phyloP scores from a whole-genome alignment of 2,888 invertebrate species.

The Branchipolynoe longqiensis region DNA sequence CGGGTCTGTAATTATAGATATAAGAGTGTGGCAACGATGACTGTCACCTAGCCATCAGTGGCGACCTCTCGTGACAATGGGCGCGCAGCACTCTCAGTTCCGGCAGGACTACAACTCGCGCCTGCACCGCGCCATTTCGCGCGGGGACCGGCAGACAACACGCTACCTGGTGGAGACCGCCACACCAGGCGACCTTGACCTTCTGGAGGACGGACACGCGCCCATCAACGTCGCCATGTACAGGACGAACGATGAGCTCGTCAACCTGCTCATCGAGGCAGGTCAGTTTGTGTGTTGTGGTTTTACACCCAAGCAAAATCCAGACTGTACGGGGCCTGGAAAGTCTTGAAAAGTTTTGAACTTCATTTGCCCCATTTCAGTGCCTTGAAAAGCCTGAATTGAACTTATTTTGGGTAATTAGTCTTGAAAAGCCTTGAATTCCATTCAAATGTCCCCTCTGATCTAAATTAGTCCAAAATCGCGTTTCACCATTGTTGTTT shows the following conservation, averaged over 20 bases:
- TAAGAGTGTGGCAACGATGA: not conserved
- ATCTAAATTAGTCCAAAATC: no score
- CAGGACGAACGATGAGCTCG: not conserved
- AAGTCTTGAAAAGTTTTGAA: no score
- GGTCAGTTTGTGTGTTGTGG: no score
- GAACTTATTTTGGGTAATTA: no score
- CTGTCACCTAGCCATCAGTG: not conserved
- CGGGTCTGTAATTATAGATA: not conserved
- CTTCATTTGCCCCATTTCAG: no score
- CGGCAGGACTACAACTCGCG: not conserved
- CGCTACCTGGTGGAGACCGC: conserved; percentile 4
- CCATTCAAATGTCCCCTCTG: no score
- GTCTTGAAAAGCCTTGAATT: no score
- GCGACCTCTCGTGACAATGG: no score
- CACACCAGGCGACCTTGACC: not conserved
- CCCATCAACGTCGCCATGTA: conserved; percentile 12
- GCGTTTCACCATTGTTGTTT: no score
- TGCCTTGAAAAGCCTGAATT: no score
- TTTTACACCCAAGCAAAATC: no score
- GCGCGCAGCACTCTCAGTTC: not conserved
- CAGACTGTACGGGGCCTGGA: no score
- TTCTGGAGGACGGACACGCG: conserved; percentile 1
- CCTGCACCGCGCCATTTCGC: conserved; percentile 14
- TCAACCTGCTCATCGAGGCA: conserved; percentile 5
- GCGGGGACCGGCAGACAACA: not conserved